These are phyloP conservation scores for Agelastica alni DNA, from an alignment of 2,888 invertebrate genomes.

Conservation along the genomic window DNA sequence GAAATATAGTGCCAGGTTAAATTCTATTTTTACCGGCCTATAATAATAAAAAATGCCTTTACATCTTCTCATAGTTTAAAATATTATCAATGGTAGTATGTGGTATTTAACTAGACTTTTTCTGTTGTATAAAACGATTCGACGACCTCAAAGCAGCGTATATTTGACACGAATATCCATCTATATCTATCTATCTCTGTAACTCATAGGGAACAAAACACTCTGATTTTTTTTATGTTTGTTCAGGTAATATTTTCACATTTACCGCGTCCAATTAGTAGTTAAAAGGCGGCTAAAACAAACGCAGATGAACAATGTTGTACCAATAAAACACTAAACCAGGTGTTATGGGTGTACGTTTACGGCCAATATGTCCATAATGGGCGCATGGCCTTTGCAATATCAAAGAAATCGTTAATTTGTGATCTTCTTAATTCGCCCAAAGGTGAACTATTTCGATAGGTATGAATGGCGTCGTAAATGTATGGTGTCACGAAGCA, in stretches of 20 bases:
- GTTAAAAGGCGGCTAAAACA: conserved; percentile 28
- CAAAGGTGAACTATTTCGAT: conserved; percentile 20
- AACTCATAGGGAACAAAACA: background rate
- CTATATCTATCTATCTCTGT: too few species aligned
- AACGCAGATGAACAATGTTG: conserved; percentile 23
- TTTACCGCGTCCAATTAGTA: conserved; percentile 25
- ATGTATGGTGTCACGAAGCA: conserved; percentile 14
- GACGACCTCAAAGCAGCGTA: too few species aligned
- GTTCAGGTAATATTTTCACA: conserved; percentile 22
- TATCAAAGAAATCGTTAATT: conserved; percentile 26
- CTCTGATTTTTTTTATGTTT: conserved; percentile 18
- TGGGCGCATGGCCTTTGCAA: conserved; percentile 20
- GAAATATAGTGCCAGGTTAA: too few species aligned
- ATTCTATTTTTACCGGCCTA: too few species aligned
- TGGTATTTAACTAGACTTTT: too few species aligned
- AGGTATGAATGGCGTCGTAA: conserved; percentile 16
- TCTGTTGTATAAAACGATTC: too few species aligned
- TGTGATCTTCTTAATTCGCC: conserved; percentile 22
- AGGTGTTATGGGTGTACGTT: conserved; percentile 23
- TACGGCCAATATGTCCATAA: conserved; percentile 19
- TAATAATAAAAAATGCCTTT: too few species aligned
- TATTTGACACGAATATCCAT: background rate
- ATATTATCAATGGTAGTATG: too few species aligned
- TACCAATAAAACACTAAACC: conserved; percentile 22
- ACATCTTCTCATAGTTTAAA: too few species aligned